Conservation (phyloP, 2,113 vertebrate genomes). For the Dendropsophus ebraccatus region DNA sequence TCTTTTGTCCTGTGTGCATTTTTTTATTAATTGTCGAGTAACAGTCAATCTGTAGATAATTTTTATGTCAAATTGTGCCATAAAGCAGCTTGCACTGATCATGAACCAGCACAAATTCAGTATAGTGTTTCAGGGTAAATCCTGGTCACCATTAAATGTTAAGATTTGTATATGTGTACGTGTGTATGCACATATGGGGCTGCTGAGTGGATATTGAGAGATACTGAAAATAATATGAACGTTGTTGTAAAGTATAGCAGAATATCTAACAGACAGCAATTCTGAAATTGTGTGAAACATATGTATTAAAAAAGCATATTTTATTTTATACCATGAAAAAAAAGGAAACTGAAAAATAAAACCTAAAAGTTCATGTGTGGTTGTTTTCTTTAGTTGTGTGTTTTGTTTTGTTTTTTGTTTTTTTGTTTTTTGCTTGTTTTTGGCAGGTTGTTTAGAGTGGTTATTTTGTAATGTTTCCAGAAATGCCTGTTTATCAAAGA, state of each 20-base stretch:
- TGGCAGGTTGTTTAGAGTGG: too few relatives aligned
- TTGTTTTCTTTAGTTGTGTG: too few relatives aligned
- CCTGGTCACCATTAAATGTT: conserved; percentile 26
- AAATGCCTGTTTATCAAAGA: too few relatives aligned
- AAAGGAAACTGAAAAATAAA: conserved; percentile 40
- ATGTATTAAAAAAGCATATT: conserved; percentile 45
- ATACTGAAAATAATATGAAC: conserved; percentile 10
- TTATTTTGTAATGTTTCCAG: too few relatives aligned
- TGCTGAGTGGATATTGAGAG: conserved; percentile 25
- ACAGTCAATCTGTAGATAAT: conserved; percentile 8
- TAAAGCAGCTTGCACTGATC: conserved; percentile 45
- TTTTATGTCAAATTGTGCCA: conserved; percentile 47
- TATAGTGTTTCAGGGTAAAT: conserved; percentile 20
- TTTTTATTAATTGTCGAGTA: conserved; percentile 35
- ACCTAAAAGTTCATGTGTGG: background rate
- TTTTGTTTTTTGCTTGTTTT: too few relatives aligned
- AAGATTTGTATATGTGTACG: conserved; percentile 15
- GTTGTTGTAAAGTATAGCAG: conserved; percentile 41
- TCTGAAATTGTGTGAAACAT: conserved; percentile 27
- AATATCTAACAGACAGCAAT: conserved; percentile 30
- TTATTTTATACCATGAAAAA: conserved; percentile 48
- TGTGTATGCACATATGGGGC: background rate
- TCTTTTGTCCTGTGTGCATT: conserved; percentile 43
- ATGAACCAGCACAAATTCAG: conserved; percentile 43
- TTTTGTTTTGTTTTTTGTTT: too few relatives aligned